phyloP scores from a whole-genome alignment of 2,888 invertebrate genomes.

The Drosophila testacea region DNA sequence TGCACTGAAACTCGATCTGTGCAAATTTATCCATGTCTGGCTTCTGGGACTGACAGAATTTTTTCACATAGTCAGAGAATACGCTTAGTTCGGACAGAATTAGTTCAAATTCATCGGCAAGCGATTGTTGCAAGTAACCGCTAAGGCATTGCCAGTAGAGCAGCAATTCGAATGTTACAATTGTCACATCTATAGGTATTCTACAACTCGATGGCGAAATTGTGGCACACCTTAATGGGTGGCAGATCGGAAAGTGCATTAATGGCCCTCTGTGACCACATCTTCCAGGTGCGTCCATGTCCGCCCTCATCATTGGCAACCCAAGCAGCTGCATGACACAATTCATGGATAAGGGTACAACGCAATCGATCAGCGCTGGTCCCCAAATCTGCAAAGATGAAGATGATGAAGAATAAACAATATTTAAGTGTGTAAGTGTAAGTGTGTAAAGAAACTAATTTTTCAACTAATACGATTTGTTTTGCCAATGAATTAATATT shows the following conservation, averaged over 20 bases:
- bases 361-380: conserved; percentile 92
- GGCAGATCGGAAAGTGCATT: conserved; percentile 92
- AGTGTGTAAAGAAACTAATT: no score
- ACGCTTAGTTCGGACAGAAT: conserved; percentile 89
- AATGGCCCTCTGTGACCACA: conserved; percentile 87
- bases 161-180: conserved; percentile 88
- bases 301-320: conserved; percentile 91
- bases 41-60: conserved; percentile 82
- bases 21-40: conserved; percentile 83
- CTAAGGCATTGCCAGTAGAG: conserved; percentile 89
- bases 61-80: conserved; percentile 90
- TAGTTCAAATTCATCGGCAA: conserved; percentile 81
- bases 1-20: conserved; percentile 86
- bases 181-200: conserved; percentile 92
- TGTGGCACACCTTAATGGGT: conserved; percentile 92
- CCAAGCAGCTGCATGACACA: conserved; percentile 98
- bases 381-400: no score
- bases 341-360: conserved; percentile 96
- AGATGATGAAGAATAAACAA: no score
- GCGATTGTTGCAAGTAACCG: conserved; percentile 84
- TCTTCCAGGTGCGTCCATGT: conserved; percentile 94
- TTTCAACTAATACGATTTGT: no score
- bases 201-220: conserved; percentile 93
- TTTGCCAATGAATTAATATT: no score
- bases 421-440: no score